Evolutionary conservation across 2,113 vertebrate species (phyloP), one percentile per base, ranked within the genome.

Genomic region (Syngnathoides biaculeatus): DNA sequence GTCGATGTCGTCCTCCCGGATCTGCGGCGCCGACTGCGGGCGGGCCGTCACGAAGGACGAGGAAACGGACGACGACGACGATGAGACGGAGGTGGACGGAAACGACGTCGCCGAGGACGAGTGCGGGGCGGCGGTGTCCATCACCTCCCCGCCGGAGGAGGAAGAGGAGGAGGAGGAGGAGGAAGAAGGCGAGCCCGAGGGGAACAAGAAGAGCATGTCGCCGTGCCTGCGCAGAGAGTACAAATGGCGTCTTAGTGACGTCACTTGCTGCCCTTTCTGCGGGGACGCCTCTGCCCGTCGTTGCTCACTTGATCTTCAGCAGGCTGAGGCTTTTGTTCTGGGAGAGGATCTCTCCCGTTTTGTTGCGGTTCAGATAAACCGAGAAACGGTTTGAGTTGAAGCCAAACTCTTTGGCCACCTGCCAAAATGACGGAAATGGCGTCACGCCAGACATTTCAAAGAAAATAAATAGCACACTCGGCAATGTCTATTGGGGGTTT

Each of bases 331-430:
- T 90, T 84, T 98, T 98, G 91, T 93, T 98, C 76, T 95, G 94
- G 0, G 94, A 94, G 0, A 94, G 80, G 71, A 99, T 93, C 91
- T 98, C 97, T 39, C 92, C 97, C 0, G 97, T 98, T 90, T 95
- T 93, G 89, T 99, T 95, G 79, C 97, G 94, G 83, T 98, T 98
- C 89, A 92, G 88, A 87, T 97, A 99, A 74, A 99, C 84, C 0
- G 96, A 95, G 83, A 99, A 99, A 2, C 95, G 95, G 19, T 98
- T 98, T 74, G 95, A 94, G 73, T 90, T 95, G 89, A 98, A 98
- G 4, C 97, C 97, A 91, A 99, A 99, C 56, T 99, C 97, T 90
- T 96, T 95, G 27, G 92, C 96, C 35, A 99, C 95, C 97, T 99
- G 87, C 56, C 78, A 40, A 79, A 39, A 48, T 10, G 26, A 7